Conservation (phyloP, 2,888 invertebrate genomes). For the Mythimna albipuncta region DNA sequence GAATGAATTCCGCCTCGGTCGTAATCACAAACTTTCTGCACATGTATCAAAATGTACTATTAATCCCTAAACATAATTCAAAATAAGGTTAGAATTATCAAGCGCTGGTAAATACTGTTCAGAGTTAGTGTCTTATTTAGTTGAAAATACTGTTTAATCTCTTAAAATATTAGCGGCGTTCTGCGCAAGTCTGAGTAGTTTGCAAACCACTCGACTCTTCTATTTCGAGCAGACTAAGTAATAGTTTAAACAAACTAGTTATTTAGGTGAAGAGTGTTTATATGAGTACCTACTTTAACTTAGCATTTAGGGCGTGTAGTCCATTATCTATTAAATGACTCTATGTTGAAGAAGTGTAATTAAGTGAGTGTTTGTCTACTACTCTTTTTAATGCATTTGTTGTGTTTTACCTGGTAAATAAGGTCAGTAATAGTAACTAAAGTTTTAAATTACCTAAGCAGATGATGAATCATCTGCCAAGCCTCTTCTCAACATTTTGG, state of each 20-base stretch:
- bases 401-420: not conserved
- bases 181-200: constrained; percentile 17
- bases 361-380: not conserved
- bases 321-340: not conserved
- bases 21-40: too few relatives aligned
- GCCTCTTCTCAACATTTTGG: not conserved
- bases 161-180: constrained; percentile 21
- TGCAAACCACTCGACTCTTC: constrained; percentile 17
- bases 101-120: constrained; percentile 1
- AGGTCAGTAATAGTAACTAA: not conserved
- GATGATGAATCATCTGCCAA: not conserved
- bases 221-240: not conserved
- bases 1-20: too few relatives aligned
- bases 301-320: not conserved
- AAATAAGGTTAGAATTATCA: not conserved
- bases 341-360: not conserved
- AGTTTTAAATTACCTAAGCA: not conserved
- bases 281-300: not conserved
- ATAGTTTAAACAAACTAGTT: constrained; percentile 27
- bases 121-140: constrained; percentile 21
- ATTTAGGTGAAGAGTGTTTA: constrained; percentile 10
- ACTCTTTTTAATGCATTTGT: not conserved
- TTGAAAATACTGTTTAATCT: constrained; percentile 39
- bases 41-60: too few relatives aligned
- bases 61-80: not conserved